These are phyloP conservation scores for Sprattus sprattus DNA, from an alignment of 2,113 vertebrate genomes.

Conservation along the genomic window DNA sequence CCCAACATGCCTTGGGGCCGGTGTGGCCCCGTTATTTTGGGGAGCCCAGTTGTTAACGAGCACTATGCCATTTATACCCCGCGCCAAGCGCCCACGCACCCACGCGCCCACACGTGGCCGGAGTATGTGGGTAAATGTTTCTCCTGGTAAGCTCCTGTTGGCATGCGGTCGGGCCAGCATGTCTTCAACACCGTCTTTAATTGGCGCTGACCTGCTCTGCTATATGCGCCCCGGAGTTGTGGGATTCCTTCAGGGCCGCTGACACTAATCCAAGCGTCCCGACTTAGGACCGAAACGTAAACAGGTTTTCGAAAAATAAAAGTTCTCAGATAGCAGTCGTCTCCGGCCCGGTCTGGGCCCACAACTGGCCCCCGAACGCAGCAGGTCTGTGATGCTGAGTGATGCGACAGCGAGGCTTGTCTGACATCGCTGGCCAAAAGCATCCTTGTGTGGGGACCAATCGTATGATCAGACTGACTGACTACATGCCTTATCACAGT, in stretches of 20 bases:
- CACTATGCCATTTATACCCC: conserved; percentile 25
- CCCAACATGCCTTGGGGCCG: neutral
- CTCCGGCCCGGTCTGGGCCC: neutral
- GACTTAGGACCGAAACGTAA: neutral
- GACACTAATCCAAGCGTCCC: neutral
- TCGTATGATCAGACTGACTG: neutral
- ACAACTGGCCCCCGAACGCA: neutral
- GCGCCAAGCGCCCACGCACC: neutral
- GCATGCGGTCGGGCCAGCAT: conserved; percentile 18
- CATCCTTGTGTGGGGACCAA: neutral
- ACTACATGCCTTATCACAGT: neutral
- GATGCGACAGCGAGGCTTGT: neutral
- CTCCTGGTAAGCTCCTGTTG: conserved; percentile 18
- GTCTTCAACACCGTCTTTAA: conserved; percentile 43
- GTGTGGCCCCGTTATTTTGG: conserved; percentile 24
- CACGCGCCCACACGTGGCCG: conserved; percentile 22
- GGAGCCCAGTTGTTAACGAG: conserved; percentile 31
- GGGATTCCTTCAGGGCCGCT: neutral
- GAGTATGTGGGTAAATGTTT: conserved; percentile 29
- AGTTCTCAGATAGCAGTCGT: neutral
- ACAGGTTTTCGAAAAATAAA: neutral
- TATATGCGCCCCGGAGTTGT: neutral
- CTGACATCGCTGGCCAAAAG: neutral
- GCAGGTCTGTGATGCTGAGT: neutral
- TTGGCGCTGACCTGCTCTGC: neutral